Base-by-base conservation (phyloP, 2,113 vertebrate genomes). In the Rhagologus leucostigma region DNA sequence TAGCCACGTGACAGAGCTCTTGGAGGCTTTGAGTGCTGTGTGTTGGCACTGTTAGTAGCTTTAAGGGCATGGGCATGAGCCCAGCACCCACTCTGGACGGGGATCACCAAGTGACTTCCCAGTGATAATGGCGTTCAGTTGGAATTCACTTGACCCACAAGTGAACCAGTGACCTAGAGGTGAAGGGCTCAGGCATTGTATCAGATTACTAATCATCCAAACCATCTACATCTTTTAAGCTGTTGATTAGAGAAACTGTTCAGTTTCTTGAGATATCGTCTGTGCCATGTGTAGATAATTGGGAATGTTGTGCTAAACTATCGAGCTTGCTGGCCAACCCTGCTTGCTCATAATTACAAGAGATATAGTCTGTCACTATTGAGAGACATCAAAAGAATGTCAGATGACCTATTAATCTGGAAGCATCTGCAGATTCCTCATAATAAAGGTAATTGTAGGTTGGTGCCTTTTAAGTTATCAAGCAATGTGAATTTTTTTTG, bases 101-200 rank as follows among this genome's bases (percentile, higher is more conserved):
- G 11, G 42, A 37, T 84, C 55, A 27, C 83, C 56, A 55, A 55
- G 60, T 0, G 1, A 41, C 85, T 67, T 90, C 64, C 33, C 35
- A 30, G 67, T 80, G 85, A 86, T 80, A 75, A 44, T 6, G 3
- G 44, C 6, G 49, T 88, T 92, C 64, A 26, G 47, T 5, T 88
- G 90, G 88, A 96, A 90, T 95, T 95, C 85, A 60, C 76, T 93
- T 92, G 75, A 84, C 95, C 88, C 83, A 41, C 69, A 20, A 20
- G 4, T 96, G 96, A 96, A 97, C 92, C 56, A 60, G 56, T 71
- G 95, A 90, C 96, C 93, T 64, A 35, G 73, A 70, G 84, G 90
- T 78, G 93, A 92, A 94, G 68, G 90, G 26, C 88, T 90, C 42
- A 44, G 50, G 35, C 75, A 13, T 89, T 70, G 64, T 56, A 68